Evolutionary conservation across 2,113 vertebrate species (phyloP).

Genomic region (Eurypyga helias): DNA sequence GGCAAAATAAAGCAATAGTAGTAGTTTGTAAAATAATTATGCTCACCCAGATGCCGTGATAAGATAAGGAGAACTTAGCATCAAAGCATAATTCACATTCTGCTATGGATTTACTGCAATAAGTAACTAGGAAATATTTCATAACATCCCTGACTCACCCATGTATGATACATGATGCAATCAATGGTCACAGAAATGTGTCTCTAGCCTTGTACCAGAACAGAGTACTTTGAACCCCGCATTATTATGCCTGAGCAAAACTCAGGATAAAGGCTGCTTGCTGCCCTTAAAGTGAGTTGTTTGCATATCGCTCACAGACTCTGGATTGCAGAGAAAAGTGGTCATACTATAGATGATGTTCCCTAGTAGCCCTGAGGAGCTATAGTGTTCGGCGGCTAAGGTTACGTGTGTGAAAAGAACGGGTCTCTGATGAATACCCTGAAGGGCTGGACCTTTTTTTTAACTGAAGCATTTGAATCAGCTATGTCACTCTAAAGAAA

Average conservation of each 20-base stretch:
- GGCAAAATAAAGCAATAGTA: background rate
- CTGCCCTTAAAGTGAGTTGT: background rate
- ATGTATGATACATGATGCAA: background rate
- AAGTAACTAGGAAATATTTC: constrained; percentile 5
- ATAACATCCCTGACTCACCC: background rate
- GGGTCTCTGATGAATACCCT: background rate
- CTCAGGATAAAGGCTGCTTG: background rate
- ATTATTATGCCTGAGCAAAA: background rate
- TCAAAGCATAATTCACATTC: background rate
- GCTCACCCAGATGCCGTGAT: background rate
- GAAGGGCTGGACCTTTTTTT: background rate
- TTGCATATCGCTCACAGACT: background rate
- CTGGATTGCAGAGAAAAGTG: background rate
- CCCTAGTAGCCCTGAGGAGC: background rate
- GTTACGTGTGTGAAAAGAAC: background rate
- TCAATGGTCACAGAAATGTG: background rate
- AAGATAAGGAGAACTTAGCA: background rate
- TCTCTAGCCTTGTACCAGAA: background rate
- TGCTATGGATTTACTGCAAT: background rate
- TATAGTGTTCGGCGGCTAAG: background rate
- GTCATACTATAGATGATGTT: too few relatives aligned
- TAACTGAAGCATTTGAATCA: background rate
- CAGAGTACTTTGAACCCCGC: background rate
- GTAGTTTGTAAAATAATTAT: background rate
- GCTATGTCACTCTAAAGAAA: background rate